Evolutionary conservation across 1,140 invertebrate species (phyloP).

Genomic region (Drosophila carrolli): DNA sequence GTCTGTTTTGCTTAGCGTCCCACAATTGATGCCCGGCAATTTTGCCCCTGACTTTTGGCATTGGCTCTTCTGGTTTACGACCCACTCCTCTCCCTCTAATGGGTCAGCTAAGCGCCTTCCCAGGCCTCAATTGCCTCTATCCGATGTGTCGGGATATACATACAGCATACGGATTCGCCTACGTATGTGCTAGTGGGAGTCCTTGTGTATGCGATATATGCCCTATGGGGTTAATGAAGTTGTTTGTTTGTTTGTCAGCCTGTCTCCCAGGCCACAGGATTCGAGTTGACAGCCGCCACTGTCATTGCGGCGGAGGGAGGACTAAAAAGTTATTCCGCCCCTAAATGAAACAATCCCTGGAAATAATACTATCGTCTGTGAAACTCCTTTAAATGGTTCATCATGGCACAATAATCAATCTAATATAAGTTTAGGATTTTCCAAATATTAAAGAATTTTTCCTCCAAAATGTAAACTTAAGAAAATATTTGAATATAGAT

Average conservation of each 20-base stretch:
- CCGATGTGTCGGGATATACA: conserved; percentile 23
- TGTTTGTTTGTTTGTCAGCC: conserved; percentile 74
- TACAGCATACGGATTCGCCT: conserved; percentile 11
- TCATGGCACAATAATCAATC: background rate
- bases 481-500: no score
- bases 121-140: conserved; percentile 46
- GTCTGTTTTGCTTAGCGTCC: conserved; percentile 73
- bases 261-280: conserved; percentile 39
- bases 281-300: conserved; percentile 41
- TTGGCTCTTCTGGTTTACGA: conserved; percentile 61
- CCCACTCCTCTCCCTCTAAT: conserved; percentile 58
- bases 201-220: conserved; percentile 50
- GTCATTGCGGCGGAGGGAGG: background rate
- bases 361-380: conserved; percentile 12
- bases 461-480: no score
- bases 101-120: conserved; percentile 69
- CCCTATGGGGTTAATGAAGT: conserved; percentile 78
- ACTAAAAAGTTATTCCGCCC: conserved; percentile 5
- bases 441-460: no score
- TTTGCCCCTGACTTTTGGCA: conserved; percentile 68
- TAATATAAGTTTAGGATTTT: no score
- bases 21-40: conserved; percentile 72
- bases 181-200: conserved; percentile 15
- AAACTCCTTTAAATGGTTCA: background rate
- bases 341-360: conserved; percentile 8